Conservation (phyloP, 2,797 vertebrate genomes). For the Miichthys miiuy region DNA sequence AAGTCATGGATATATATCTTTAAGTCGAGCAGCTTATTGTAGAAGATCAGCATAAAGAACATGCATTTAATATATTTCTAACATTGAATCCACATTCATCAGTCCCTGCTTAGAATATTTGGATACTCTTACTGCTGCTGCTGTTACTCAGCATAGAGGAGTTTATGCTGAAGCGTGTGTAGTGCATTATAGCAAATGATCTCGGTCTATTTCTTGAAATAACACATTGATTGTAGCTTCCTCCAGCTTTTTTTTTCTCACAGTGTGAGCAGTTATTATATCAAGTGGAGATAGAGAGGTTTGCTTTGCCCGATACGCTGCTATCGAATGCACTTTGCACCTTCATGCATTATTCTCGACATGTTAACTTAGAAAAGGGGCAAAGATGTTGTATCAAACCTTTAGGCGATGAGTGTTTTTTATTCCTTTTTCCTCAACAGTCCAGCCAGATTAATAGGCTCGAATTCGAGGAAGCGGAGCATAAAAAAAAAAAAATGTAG, state of each 20-base stretch:
- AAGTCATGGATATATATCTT: no score
- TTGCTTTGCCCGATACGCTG: constrained; percentile 13
- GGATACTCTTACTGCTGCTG: neutral
- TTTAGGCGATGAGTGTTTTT: constrained; percentile 9
- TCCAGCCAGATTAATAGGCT: constrained; percentile 52
- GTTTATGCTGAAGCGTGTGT: neutral
- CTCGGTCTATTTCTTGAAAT: constrained; percentile 43
- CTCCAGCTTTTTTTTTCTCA: constrained; percentile 29
- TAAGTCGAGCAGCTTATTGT: neutral
- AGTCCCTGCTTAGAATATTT: neutral
- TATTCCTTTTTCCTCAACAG: neutral
- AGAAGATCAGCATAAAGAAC: neutral
- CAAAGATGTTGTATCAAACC: constrained; percentile 38
- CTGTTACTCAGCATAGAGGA: neutral
- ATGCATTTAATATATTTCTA: neutral
- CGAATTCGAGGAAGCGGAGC: constrained; percentile 40
- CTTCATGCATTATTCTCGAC: constrained; percentile 64
- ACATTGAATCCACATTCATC: neutral
- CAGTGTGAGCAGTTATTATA: constrained; percentile 43
- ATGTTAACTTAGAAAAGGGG: constrained; percentile 30
- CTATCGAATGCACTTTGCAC: constrained; percentile 57
- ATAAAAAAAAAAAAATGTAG: constrained; percentile 27
- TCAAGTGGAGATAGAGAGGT: constrained; percentile 44
- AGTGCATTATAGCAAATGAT: constrained; percentile 34
- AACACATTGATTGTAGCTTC: constrained; percentile 43